Base-by-base conservation (phyloP, 2,888 invertebrate species). In the Lamellibrachia columna region DNA sequence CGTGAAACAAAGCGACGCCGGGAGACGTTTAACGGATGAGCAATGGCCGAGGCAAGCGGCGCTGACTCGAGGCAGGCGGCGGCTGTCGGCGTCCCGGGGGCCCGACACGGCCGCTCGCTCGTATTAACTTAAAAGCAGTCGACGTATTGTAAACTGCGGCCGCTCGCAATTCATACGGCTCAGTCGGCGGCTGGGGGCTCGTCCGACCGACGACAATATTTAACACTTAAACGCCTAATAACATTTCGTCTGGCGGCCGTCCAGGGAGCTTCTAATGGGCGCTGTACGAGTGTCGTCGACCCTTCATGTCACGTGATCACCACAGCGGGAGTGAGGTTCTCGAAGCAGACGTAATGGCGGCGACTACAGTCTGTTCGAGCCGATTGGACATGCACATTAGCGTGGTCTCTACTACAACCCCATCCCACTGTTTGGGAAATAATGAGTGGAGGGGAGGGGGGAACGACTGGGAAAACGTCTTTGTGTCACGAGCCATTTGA, bases 61-160 rank as follows among this genome's bases (percentile, higher is more conserved):
- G 40, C 40, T 40, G 0, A 40, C 40, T 11, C 3, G 15, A 15
- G 6, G 75, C 11, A 6, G 22, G 75, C 75, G 75, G 15, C 75
- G 75, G n/a, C 75, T 22, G 15, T n/a, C 22, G 6, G 22, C 15
- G 75, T 75, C 75, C 75, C 75, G 6, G 75, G 75, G 75, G 75
- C 75, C 75, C 75, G 4, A n/a, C 2, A n/a, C 22, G 6, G 75
- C 6, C 22, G 75, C 15, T 22, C 75, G 22, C 22, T 6, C 75
- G 75, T 75, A 75, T 75, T 75, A 75, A 75, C 75, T 75, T 75
- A 75, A 75, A 75, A 75, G 75, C 75, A 6, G 75, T 75, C 75
- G 75, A 75, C 22, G 75, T 75, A 75, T 15, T 22, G 75, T 75
- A 75, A 75, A 75, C 75, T 11, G 75, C 15, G 22, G 75, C 15